A percentile compares a stretch with the other conserved stretches of the same genome.
phyloP scores from a whole-genome alignment of 1,140 invertebrate genomes.

The Drosophila pseudoananassae region DNA sequence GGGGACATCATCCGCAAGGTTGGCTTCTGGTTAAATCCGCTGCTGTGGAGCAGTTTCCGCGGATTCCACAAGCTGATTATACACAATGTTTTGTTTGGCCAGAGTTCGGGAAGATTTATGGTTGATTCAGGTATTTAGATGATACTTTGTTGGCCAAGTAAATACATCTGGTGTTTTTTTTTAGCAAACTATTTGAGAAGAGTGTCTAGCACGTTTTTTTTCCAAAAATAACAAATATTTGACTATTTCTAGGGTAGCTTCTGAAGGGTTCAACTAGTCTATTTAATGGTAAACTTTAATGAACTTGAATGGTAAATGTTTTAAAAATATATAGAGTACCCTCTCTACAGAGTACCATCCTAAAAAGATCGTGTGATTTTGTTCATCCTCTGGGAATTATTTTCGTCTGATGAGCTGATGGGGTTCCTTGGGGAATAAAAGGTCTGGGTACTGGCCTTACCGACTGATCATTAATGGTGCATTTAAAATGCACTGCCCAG shows the following conservation, averaged over 20 bases:
- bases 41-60: constrained; percentile 31
- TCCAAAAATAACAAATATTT: neutral
- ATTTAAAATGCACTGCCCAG: constrained; percentile 36
- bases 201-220: neutral
- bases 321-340: no score
- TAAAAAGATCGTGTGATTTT: neutral
- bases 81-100: constrained; percentile 5
- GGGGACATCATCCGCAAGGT: constrained; percentile 38
- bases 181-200: neutral
- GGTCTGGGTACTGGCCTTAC: constrained; percentile 33
- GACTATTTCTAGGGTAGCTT: neutral
- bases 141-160: neutral
- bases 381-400: constrained; percentile 1
- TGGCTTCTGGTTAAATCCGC: constrained; percentile 37
- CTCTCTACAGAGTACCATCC: no score
- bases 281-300: no score
- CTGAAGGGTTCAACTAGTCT: no score
- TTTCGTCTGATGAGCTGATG: neutral
- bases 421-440: constrained; percentile 42
- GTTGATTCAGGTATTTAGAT: constrained; percentile 16
- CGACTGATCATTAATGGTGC: constrained; percentile 64
- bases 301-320: no score
- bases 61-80: constrained; percentile 17
- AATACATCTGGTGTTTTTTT: neutral
- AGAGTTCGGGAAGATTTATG: constrained; percentile 22